Evolutionary conservation across 2,113 vertebrate genomes (phyloP).

Genomic region (Acrocephalus arundinaceus): DNA sequence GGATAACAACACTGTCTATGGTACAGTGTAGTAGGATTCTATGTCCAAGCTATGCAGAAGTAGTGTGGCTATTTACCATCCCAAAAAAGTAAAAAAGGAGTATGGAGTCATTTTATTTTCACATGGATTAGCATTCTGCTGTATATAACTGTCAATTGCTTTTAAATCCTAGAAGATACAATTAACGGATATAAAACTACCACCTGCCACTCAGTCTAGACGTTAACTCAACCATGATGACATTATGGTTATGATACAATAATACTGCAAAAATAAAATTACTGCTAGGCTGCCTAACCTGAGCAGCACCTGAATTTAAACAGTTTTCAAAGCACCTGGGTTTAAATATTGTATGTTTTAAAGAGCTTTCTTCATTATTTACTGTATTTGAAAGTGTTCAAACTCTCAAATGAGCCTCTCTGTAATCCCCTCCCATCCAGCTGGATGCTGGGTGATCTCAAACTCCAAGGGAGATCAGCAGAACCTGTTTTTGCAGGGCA

Average conservation of each 20-base stretch:
- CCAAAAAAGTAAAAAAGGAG: neutral
- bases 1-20: neutral
- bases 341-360: neutral
- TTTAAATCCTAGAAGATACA: conserved; percentile 1
- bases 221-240: neutral
- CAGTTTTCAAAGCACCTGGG: neutral
- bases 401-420: neutral
- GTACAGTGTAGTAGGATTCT: neutral
- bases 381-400: neutral
- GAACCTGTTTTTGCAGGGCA: neutral
- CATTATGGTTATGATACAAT: neutral
- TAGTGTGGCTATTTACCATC: neutral
- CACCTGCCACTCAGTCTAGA: neutral
- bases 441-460: neutral
- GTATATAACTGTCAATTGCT: neutral
- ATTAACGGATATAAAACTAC: conserved; percentile 16
- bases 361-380: neutral
- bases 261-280: neutral
- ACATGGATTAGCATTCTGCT: neutral
- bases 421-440: neutral
- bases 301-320: neutral
- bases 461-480: neutral
- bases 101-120: neutral
- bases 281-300: neutral
- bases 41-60: neutral